Evolutionary conservation across 2,113 vertebrate species (phyloP).

Genomic region (Cheilinus undulatus): DNA sequence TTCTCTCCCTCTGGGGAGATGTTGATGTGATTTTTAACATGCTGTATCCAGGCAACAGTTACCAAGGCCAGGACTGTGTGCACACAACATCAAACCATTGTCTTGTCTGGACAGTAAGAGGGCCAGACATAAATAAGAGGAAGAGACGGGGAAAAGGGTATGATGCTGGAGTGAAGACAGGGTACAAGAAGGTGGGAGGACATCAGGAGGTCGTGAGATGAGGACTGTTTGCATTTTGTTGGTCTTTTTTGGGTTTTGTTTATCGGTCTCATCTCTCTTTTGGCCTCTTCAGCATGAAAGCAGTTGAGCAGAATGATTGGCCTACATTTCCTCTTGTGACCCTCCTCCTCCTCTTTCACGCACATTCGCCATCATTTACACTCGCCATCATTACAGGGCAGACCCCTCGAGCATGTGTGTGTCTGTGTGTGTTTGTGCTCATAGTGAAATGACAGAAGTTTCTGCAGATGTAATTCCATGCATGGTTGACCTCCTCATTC

Average conservation of each 20-base stretch:
- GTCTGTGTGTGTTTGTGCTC: constrained; percentile 2
- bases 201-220: background rate
- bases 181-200: background rate
- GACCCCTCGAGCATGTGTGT: constrained; percentile 10
- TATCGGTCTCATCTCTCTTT: constrained; percentile 48
- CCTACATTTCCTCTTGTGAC: constrained; percentile 69
- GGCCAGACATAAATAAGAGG: constrained; percentile 18
- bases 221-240: constrained; percentile 17
- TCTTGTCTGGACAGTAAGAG: constrained; percentile 43
- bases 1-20: constrained; percentile 61
- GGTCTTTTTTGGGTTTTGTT: constrained; percentile 22
- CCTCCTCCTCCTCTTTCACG: constrained; percentile 20
- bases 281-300: constrained; percentile 62
- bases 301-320: constrained; percentile 82
- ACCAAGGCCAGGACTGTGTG: constrained; percentile 57
- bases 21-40: constrained; percentile 67
- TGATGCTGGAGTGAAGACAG: background rate
- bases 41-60: constrained; percentile 83
- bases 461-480: constrained; percentile 24
- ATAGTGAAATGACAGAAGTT: constrained; percentile 9
- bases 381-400: constrained; percentile 34
- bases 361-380: constrained; percentile 32
- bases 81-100: constrained; percentile 31
- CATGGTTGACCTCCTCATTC: constrained; percentile 50
- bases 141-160: background rate